Evolutionary conservation across 2,797 vertebrate genomes (phyloP).

Genomic region (Helarctos malayanus): DNA sequence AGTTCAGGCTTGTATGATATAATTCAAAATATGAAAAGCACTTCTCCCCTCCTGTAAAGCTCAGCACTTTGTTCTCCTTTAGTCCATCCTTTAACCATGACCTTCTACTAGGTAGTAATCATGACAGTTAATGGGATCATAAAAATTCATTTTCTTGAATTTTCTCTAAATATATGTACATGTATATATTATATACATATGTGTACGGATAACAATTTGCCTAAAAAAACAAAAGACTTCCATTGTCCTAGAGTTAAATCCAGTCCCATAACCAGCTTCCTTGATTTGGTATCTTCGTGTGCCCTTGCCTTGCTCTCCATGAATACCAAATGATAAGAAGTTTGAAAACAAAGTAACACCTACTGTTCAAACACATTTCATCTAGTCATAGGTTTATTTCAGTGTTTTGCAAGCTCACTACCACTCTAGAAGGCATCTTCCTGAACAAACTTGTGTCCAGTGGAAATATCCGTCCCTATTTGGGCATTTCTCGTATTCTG

Average conservation of each 20-base stretch:
- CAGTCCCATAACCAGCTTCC: neutral
- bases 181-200: neutral
- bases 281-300: slow-evolving; percentile 44
- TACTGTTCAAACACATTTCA: neutral
- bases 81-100: neutral
- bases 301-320: neutral
- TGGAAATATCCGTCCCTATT: neutral
- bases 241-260: neutral
- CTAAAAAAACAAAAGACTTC: neutral
- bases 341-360: neutral
- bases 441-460: neutral
- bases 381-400: neutral
- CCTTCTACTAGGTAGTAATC: neutral
- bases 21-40: neutral
- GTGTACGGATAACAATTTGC: neutral
- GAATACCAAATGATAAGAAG: neutral
- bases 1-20: neutral
- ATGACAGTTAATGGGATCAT: neutral
- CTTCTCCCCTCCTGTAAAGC: neutral
- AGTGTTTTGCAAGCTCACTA: neutral
- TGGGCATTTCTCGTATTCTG: neutral
- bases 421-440: neutral
- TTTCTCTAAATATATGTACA: neutral
- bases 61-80: neutral
- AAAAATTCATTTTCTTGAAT: neutral